These are phyloP conservation scores for Chesias legatella DNA, from an alignment of 2,888 invertebrate species.

Conservation along the genomic window DNA sequence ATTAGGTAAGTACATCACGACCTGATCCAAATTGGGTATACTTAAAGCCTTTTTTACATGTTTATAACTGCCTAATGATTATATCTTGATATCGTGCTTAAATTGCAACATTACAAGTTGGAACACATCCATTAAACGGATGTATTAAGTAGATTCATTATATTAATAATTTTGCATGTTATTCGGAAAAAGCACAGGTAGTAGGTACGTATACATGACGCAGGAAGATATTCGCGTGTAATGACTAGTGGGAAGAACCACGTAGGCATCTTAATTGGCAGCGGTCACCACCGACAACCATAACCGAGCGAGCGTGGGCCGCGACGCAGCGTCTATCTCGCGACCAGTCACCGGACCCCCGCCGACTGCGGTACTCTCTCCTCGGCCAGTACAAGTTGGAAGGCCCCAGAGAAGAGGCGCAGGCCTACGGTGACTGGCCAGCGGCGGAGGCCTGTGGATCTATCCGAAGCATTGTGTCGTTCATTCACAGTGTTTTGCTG, in stretches of 20 bases:
- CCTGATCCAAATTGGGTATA: too few species aligned
- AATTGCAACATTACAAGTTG: too few species aligned
- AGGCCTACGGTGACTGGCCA: conserved; percentile 43
- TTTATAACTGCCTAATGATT: too few species aligned
- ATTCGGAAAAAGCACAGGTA: not conserved
- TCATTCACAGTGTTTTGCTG: conserved; percentile 72
- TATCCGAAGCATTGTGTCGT: conserved; percentile 58
- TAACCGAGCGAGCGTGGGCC: conserved; percentile 68
- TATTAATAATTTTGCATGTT: too few species aligned
- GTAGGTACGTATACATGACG: conserved; percentile 50
- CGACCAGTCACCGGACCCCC: conserved; percentile 45
- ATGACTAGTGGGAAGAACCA: conserved; percentile 72
- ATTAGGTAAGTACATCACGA: too few species aligned
- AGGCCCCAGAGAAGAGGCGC: conserved; percentile 27
- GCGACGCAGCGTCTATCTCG: conserved; percentile 64
- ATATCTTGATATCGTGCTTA: too few species aligned
- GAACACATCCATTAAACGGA: too few species aligned
- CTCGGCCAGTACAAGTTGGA: conserved; percentile 7
- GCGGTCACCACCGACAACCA: conserved; percentile 70
- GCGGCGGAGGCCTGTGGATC: conserved; percentile 43
- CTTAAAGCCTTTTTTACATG: too few species aligned
- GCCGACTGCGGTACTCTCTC: conserved; percentile 31
- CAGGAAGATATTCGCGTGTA: conserved; percentile 69
- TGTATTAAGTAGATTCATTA: too few species aligned
- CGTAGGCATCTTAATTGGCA: conserved; percentile 77